Conservation (phyloP, 2,888 invertebrate species). For the Carcina quercana region DNA sequence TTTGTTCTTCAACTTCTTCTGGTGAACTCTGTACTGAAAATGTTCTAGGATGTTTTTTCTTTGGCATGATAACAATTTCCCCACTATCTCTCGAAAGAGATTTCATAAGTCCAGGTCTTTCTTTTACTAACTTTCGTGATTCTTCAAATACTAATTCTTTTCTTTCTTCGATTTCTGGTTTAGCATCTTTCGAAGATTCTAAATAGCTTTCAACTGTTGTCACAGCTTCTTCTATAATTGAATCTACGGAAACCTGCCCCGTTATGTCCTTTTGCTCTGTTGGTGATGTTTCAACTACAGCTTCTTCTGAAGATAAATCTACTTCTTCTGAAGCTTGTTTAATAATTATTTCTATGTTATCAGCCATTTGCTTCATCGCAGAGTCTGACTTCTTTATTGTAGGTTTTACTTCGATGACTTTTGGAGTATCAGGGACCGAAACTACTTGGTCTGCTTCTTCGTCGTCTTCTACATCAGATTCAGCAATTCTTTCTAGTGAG, state of each 20-base stretch:
- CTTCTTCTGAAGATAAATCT: constrained; percentile 57
- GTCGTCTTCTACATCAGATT: constrained; percentile 62
- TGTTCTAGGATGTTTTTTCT: constrained; percentile 62
- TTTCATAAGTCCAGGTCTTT: constrained; percentile 58
- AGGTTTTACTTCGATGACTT: constrained; percentile 24
- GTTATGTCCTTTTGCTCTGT: constrained; percentile 35
- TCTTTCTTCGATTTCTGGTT: constrained; percentile 36
- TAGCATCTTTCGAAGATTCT: constrained; percentile 36
- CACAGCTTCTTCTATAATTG: constrained; percentile 64
- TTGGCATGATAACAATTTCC: constrained; percentile 62
- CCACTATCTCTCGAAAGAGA: constrained; percentile 66
- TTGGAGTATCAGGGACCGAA: constrained; percentile 21
- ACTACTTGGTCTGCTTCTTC: constrained; percentile 42
- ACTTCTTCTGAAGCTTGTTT: constrained; percentile 68
- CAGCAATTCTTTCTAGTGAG: constrained; percentile 62
- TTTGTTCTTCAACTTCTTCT: constrained; percentile 70
- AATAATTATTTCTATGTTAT: constrained; percentile 67
- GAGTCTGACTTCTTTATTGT: constrained; percentile 65
- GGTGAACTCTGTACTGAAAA: constrained; percentile 71
- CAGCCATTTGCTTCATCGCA: constrained; percentile 69
- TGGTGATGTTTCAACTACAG: constrained; percentile 27
- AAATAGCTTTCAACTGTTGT: constrained; percentile 56
- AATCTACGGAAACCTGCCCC: constrained; percentile 60
- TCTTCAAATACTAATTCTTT: constrained; percentile 46
- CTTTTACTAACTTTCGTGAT: constrained; percentile 41